Evolutionary conservation across 2,113 vertebrate genomes (phyloP).

Genomic region (Bos taurus): ARS-UCD2.0 NC_037342.1:40998501-40999000

Average conservation of each 20-base stretch:
- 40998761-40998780: background rate
- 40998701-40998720: background rate
- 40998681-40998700: background rate
- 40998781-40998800: background rate
- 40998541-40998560: background rate
- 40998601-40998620: background rate
- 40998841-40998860: background rate
- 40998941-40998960: background rate
- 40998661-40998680: background rate
- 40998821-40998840: background rate
- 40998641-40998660: background rate
- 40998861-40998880: background rate
- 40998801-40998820: background rate
- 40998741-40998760: background rate
- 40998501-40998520: background rate
- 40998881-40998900: background rate
- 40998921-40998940: background rate
- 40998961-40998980: background rate
- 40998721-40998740: background rate
- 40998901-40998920: accelerated
- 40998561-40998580: background rate
- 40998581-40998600: background rate
- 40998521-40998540: background rate
- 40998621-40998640: background rate
- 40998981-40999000: background rate